Evolutionary conservation across 2,888 invertebrate species (phyloP).

Genomic region (Rhagonycha lutea): DNA sequence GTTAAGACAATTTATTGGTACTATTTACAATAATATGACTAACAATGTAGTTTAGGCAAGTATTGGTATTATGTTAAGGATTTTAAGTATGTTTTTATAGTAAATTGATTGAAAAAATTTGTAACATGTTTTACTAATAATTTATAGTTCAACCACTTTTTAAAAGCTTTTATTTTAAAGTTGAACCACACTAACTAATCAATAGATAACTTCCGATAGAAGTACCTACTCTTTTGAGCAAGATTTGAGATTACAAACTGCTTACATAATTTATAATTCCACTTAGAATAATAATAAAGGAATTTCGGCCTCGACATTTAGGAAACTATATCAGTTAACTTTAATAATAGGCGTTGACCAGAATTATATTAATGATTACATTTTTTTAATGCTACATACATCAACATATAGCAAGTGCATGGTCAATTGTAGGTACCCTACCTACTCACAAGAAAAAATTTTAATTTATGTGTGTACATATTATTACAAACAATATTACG

Average conservation of each 20-base stretch:
- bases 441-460: background rate
- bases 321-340: background rate
- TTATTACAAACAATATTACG: background rate
- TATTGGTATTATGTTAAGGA: background rate
- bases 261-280: background rate
- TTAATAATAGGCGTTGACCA: background rate
- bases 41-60: background rate
- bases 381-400: background rate
- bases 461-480: background rate
- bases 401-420: background rate
- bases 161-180: background rate
- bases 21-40: background rate
- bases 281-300: background rate
- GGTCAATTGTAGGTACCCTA: background rate
- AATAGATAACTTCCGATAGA: background rate
- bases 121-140: background rate
- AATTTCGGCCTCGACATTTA: slow-evolving; percentile 1
- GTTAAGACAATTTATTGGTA: background rate
- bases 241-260: background rate
- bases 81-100: background rate
- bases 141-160: background rate
- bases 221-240: background rate
- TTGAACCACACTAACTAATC: background rate
- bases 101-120: background rate
- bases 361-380: background rate